phyloP scores from a whole-genome alignment of 2,797 vertebrate species.

The Trichosurus vulpecula region DNA sequence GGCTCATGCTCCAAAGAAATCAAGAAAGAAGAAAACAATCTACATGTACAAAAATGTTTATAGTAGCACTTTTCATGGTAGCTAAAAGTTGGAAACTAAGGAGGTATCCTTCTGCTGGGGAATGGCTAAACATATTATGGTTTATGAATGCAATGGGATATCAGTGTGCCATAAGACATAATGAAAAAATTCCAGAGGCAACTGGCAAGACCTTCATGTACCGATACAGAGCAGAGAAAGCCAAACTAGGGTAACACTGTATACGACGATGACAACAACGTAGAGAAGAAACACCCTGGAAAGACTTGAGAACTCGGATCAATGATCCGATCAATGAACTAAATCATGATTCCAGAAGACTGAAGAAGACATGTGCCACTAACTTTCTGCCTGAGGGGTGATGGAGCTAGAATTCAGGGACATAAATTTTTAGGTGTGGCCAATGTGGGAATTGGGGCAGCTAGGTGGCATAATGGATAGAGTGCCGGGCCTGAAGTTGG shows the following conservation, averaged over 20 bases:
- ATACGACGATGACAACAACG: background rate
- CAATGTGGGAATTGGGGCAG: background rate
- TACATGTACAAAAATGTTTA: background rate
- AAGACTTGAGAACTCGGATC: background rate
- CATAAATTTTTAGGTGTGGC: background rate
- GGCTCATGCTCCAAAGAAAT: background rate
- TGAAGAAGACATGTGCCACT: background rate
- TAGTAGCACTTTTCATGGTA: background rate
- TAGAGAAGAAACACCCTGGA: background rate
- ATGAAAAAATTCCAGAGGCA: background rate
- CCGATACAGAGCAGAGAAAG: background rate
- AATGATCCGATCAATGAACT: too few species aligned
- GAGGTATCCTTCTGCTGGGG: background rate
- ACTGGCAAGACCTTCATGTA: background rate
- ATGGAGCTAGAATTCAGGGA: background rate
- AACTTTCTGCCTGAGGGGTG: background rate
- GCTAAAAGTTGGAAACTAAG: background rate
- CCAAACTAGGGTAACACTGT: background rate
- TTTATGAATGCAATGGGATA: background rate
- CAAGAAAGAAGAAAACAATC: background rate
- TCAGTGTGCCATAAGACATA: background rate
- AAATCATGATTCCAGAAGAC: background rate
- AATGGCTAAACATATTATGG: background rate
- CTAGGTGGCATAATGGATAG: background rate
- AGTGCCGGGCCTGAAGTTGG: background rate